A percentile compares a stretch with the other conserved stretches of the same genome.
Evolutionary conservation across 2,113 vertebrate genomes (phyloP).

Genomic region (Mobula birostris): DNA sequence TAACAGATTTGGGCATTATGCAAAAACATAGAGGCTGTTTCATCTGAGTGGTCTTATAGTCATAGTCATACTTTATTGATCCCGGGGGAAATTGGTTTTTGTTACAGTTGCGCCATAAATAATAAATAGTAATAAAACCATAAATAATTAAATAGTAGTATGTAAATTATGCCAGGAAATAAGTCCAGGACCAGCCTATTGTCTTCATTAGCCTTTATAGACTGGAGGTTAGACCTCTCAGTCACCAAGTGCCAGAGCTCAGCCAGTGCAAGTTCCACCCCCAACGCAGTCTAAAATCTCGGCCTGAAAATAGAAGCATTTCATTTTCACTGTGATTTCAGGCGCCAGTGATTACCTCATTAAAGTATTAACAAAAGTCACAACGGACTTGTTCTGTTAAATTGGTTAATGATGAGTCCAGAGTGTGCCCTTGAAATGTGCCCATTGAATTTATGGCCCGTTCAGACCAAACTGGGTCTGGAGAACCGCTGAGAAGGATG

Average conservation of each 20-base stretch:
- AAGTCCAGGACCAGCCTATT: too few relatives aligned
- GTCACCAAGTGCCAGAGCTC: background rate
- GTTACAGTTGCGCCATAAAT: too few relatives aligned
- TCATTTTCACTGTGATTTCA: background rate
- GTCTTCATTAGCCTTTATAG: background rate
- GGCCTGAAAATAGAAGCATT: background rate
- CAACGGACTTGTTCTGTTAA: background rate
- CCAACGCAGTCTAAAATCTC: background rate
- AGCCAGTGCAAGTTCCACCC: background rate
- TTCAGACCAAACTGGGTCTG: background rate
- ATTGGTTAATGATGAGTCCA: background rate
- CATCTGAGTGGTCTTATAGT: background rate
- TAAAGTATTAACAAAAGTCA: background rate
- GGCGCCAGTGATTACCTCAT: background rate
- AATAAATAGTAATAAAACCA: too few relatives aligned
- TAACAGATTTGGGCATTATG: background rate
- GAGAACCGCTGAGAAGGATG: background rate
- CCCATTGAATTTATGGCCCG: background rate
- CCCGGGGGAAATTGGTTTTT: too few relatives aligned
- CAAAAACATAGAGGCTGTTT: background rate
- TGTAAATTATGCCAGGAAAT: too few relatives aligned
- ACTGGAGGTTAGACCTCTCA: background rate
- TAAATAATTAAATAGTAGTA: too few relatives aligned
- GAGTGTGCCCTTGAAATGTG: background rate
- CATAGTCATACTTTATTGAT: too few relatives aligned